A percentile compares a stretch with the other conserved stretches of the same genome.
Conservation (phyloP, 2,797 vertebrate species). For the Hypotaenidia okinawae region DNA sequence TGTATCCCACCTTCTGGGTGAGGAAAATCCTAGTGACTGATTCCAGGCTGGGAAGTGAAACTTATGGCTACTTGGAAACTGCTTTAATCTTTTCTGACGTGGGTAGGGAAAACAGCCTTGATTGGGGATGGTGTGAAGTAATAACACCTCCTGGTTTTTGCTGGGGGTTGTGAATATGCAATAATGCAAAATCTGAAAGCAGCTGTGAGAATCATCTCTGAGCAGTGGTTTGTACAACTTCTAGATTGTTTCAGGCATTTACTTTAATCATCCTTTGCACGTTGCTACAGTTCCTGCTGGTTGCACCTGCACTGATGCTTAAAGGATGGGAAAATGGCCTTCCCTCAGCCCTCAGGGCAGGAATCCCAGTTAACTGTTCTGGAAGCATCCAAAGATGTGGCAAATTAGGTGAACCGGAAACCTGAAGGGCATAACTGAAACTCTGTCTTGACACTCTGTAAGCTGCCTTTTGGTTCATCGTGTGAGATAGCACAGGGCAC, state of each 20-base stretch:
- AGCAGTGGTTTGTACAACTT: slow-evolving; percentile 33
- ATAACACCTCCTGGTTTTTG: background rate
- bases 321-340: slow-evolving; percentile 69
- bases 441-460: background rate
- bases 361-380: slow-evolving; percentile 56
- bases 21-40: background rate
- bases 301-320: slow-evolving; percentile 70
- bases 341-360: slow-evolving; percentile 59
- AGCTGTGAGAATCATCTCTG: slow-evolving; percentile 51
- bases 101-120: background rate
- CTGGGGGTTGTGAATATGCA: slow-evolving; percentile 47
- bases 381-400: slow-evolving; percentile 28
- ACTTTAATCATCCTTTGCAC: slow-evolving; percentile 60
- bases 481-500: background rate
- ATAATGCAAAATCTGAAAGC: slow-evolving; percentile 32
- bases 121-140: background rate
- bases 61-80: background rate
- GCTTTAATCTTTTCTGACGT: background rate
- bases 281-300: slow-evolving; percentile 61
- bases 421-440: slow-evolving; percentile 39
- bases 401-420: slow-evolving; percentile 50
- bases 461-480: background rate
- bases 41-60: background rate
- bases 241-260: slow-evolving; percentile 33
- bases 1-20: background rate